These are phyloP conservation scores for Serrognathus titanus DNA, from an alignment of 2,888 invertebrate genomes.

Conservation along the genomic window DNA sequence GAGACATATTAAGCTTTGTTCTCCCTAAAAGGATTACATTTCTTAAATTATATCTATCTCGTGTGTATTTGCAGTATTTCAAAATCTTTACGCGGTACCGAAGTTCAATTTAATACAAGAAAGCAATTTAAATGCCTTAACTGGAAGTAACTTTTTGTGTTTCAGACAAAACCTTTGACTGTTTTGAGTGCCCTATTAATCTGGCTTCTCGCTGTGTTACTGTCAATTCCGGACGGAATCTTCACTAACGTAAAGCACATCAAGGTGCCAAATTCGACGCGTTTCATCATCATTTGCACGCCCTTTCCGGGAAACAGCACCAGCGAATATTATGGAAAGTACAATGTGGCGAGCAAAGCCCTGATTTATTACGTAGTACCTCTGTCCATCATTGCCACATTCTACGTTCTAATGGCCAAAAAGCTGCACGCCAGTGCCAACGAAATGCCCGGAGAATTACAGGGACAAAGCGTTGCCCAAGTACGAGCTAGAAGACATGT, in stretches of 20 bases:
- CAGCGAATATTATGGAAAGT: constrained; percentile 56
- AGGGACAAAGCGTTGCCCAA: constrained; percentile 65
- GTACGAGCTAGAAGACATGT: constrained; percentile 71
- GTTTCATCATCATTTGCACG: constrained; percentile 67
- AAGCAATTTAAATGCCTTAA: no score
- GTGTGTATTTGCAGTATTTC: no score
- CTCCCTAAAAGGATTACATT: no score
- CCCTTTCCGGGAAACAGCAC: constrained; percentile 62
- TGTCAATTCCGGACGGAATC: constrained; percentile 76
- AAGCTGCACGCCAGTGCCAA: constrained; percentile 77
- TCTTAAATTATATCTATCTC: no score
- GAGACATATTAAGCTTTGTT: no score
- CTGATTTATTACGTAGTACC: constrained; percentile 85
- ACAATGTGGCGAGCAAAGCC: constrained; percentile 50
- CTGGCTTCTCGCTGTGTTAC: constrained; percentile 73
- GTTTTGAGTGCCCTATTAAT: constrained; percentile 68
- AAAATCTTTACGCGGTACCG: no score
- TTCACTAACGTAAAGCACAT: constrained; percentile 60
- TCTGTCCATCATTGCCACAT: constrained; percentile 74
- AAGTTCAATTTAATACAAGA: no score
- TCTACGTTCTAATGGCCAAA: constrained; percentile 86
- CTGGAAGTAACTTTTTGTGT: constrained; percentile 9
- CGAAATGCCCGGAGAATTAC: constrained; percentile 79
- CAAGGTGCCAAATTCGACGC: constrained; percentile 53
- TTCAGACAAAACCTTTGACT: constrained; percentile 65